Base-by-base conservation (phyloP, 1,140 invertebrate genomes). In the Caenorhabditis remanei region DNA sequence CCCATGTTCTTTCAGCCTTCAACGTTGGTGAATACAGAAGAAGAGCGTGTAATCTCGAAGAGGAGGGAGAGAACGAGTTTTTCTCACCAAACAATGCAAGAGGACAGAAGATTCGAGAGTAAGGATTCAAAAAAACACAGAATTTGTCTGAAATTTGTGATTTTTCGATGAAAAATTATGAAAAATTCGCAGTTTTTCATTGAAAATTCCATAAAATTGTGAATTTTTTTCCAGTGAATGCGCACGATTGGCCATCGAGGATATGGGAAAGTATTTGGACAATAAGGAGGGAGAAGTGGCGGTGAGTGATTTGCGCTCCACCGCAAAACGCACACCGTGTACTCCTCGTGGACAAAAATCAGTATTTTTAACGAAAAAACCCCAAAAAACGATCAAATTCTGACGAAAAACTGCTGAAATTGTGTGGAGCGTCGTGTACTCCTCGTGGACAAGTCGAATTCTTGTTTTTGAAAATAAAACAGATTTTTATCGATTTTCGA, bases 221-320 rank as follows among this genome's bases (percentile, higher is more conserved):
- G 46, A 32, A n/a, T 16, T 19, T 40, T 40, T 71, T 83, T 91
- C 83, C 85, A 92, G 91, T 83, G 89, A 92, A 75, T 93, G 92
- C 84, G 91, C 91, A n/a, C 86, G 87, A 86, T 79, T 92, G 14
- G 91, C 91, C 55, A 92, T 93, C 85, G 92, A 92, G 75, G 91
- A 92, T 75, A 92, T 92, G 91, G 90, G 92, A 46, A 83, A 86
- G 32, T 92, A 92, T 83, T 58, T 92, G 79, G 89, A 93, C 55
- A 90, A 83, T 41, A 92, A 92, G 71, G 91, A 92, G 65, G 91
- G 91, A 14, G 91, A 92, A 92, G 91, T 92, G 53, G 91, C 91
- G 40, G 90, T 91, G 84, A 32, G 32, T 32, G n/a, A n/a, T n/a
- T n/a, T n/a, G n/a, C 32, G 32, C 32, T 32, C 32, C 32, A 32